These are phyloP conservation scores for Mustelus asterias DNA, from an alignment of 2,113 vertebrate species.

Conservation along the genomic window DNA sequence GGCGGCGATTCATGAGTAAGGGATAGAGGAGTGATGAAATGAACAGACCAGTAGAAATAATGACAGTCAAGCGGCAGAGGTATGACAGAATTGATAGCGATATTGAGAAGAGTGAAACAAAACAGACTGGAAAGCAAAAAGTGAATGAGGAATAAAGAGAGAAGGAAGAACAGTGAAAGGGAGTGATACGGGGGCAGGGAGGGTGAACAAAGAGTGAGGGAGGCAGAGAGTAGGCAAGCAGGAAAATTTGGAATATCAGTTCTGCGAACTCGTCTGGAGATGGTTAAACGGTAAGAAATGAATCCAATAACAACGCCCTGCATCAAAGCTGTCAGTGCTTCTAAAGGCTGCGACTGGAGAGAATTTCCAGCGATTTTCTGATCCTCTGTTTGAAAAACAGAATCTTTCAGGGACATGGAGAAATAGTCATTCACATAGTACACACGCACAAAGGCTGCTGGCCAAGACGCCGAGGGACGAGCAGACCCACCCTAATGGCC, in stretches of 20 bases:
- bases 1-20: too few relatives aligned
- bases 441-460: background rate
- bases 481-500: background rate
- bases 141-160: background rate
- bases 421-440: background rate
- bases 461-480: background rate
- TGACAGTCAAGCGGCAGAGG: background rate
- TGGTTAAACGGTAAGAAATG: background rate
- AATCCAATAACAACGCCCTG: background rate
- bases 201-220: background rate
- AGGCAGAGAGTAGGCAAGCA: background rate
- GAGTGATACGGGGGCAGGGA: background rate
- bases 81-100: background rate
- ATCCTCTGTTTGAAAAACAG: background rate
- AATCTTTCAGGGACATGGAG: background rate
- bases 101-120: background rate
- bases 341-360: background rate
- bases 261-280: background rate
- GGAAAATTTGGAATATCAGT: background rate
- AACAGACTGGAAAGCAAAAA: background rate
- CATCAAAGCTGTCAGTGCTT: background rate
- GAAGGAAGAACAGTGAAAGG: background rate
- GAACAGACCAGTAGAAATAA: background rate
- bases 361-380: background rate
- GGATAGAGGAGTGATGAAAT: background rate